Percentiles rank a stretch among this genome's conserved stretches.
phyloP scores from a whole-genome alignment of 1,140 invertebrate genomes.

The Holcopasites calliopsidis region DNA sequence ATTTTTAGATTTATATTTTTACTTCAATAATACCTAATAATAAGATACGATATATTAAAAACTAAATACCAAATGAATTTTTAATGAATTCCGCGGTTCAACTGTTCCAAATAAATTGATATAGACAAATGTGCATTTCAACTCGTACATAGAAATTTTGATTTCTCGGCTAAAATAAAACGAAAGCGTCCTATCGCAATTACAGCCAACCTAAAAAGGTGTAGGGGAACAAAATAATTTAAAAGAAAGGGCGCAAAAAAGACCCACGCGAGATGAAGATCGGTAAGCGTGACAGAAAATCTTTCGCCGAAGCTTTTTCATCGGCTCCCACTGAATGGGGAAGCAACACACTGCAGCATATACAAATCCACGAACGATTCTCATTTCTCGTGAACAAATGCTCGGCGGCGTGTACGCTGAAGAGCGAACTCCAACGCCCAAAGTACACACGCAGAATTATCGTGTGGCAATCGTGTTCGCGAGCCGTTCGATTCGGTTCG shows the following conservation, averaged over 20 bases:
- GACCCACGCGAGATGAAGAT: no score
- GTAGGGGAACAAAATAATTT: not conserved
- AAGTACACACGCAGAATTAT: slow-evolving; percentile 17
- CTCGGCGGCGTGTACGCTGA: not conserved
- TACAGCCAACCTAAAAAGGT: no score
- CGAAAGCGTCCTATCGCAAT: no score
- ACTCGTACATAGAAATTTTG: no score
- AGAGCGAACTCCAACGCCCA: slow-evolving; percentile 1
- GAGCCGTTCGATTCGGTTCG: not conserved
- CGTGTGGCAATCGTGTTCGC: not conserved
- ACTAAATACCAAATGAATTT: no score
- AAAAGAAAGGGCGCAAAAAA: not conserved
- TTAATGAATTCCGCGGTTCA: no score
- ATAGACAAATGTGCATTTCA: no score
- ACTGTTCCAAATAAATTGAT: no score
- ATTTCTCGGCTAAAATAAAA: no score
- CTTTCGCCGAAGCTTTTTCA: not conserved
- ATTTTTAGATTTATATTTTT: no score
- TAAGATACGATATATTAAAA: no score
- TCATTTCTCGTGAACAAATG: slow-evolving; percentile 14
- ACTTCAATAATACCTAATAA: no score
- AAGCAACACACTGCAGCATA: not conserved
- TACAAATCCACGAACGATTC: not conserved
- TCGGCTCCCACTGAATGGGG: not conserved
- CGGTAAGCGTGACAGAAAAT: not conserved